A percentile compares a stretch with the other conserved stretches of the same genome.
These are phyloP conservation scores for Lordiphosa clarofinis DNA, from an alignment of 1,140 invertebrate genomes.

Conservation along the genomic window DNA sequence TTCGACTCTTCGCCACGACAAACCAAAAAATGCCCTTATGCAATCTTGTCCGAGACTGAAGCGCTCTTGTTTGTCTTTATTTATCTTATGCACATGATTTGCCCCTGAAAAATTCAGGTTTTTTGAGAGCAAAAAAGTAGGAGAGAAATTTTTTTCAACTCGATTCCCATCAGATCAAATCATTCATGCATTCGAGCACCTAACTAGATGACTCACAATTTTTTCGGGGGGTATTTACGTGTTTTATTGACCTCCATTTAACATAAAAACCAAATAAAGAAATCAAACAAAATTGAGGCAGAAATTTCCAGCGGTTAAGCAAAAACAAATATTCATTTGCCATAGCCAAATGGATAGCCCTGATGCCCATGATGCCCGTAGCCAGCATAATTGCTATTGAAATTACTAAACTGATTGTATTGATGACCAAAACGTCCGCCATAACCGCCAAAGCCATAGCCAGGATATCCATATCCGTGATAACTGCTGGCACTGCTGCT, in stretches of 20 bases:
- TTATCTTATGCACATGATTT: conserved; percentile 58
- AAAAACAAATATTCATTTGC: conserved; percentile 35
- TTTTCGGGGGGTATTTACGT: conserved; percentile 53
- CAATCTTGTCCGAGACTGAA: conserved; percentile 57
- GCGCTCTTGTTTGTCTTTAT: conserved; percentile 53
- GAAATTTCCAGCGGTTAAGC: conserved; percentile 49
- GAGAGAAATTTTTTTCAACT: conserved; percentile 14
- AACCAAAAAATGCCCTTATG: conserved; percentile 53
- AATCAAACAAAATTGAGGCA: conserved; percentile 54
- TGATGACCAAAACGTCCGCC: conserved; percentile 22
- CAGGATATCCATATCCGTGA: conserved; percentile 26
- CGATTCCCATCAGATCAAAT: conserved; percentile 6
- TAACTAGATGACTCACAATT: conserved; percentile 44
- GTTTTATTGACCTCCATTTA: conserved; percentile 69
- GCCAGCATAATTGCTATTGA: conserved; percentile 34
- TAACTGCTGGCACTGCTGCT: conserved; percentile 19
- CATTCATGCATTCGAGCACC: conserved; percentile 2
- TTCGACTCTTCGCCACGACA: conserved; percentile 21
- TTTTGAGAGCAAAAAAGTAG: conserved; percentile 46
- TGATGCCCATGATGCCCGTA: conserved; percentile 9
- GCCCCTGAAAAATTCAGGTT: conserved; percentile 77
- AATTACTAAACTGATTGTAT: conserved; percentile 54
- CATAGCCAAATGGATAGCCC: conserved; percentile 51
- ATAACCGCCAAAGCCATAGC: conserved; percentile 17
- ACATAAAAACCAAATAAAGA: conserved; percentile 51